Percentiles rank a stretch among this genome's conserved stretches.
Evolutionary conservation across 1,140 invertebrate species (phyloP).

Genomic region (Zaprionus tsacasi): DNA sequence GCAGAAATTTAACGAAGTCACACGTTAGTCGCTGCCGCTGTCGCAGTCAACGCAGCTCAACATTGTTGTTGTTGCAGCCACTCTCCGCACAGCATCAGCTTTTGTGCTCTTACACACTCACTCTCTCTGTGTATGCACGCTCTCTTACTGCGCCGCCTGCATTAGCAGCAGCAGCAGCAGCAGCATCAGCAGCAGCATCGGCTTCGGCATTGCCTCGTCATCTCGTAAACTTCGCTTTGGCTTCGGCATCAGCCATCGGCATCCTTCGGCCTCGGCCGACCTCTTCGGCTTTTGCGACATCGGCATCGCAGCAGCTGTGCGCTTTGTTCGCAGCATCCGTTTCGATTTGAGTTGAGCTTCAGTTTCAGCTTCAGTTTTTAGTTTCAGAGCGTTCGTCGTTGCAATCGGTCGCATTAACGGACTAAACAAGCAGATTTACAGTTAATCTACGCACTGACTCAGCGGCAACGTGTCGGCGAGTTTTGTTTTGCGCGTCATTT

Average conservation of each 20-base stretch:
- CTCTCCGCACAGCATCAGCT: constrained; percentile 28
- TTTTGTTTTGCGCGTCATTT: constrained; percentile 45
- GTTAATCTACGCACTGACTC: constrained; percentile 22
- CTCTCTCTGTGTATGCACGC: constrained; percentile 21
- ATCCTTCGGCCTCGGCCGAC: constrained; percentile 12
- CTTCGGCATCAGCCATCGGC: constrained; percentile 19
- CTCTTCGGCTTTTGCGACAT: constrained; percentile 15
- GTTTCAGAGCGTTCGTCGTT: constrained; percentile 69
- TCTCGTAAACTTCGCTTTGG: constrained; percentile 10
- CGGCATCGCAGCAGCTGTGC: constrained; percentile 42
- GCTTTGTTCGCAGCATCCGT: constrained; percentile 66
- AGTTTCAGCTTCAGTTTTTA: constrained; percentile 48
- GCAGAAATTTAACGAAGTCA: constrained; percentile 83
- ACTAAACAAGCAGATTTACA: constrained; percentile 5
- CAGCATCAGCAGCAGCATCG: constrained; percentile 26
- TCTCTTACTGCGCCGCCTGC: constrained; percentile 33
- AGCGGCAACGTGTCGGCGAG: constrained; percentile 33
- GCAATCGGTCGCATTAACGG: constrained; percentile 57
- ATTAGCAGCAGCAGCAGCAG: constrained; percentile 34
- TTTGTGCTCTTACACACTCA: constrained; percentile 16
- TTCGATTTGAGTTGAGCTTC: constrained; percentile 13
- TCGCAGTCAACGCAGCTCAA: constrained; percentile 40
- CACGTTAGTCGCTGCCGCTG: constrained; percentile 63
- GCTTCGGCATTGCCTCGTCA: constrained; percentile 3
- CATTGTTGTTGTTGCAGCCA: constrained; percentile 16